Evolutionary conservation across 2,113 vertebrate species (phyloP).

Genomic region (Felis catus): F.catus_Fca126_mat1.0 CM031413.1:166829501-166830000

Average conservation of each 20-base stretch:
- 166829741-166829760: rapidly evolving
- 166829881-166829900: rapidly evolving
- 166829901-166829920: background rate
- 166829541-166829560: rapidly evolving
- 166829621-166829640: background rate
- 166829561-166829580: background rate
- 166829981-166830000: rapidly evolving
- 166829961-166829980: background rate
- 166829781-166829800: background rate
- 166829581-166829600: rapidly evolving
- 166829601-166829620: rapidly evolving
- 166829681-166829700: rapidly evolving
- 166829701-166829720: rapidly evolving
- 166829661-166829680: rapidly evolving
- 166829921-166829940: background rate
- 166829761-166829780: background rate
- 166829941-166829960: no score
- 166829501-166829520: background rate
- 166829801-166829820: background rate
- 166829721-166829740: background rate
- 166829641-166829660: rapidly evolving
- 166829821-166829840: background rate
- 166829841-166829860: rapidly evolving
- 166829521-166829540: rapidly evolving
- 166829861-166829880: background rate